Percentiles rank a stretch among this genome's conserved stretches.
Evolutionary conservation across 2,113 vertebrate genomes (phyloP).

Genomic region (Dicaeum eximium): DNA sequence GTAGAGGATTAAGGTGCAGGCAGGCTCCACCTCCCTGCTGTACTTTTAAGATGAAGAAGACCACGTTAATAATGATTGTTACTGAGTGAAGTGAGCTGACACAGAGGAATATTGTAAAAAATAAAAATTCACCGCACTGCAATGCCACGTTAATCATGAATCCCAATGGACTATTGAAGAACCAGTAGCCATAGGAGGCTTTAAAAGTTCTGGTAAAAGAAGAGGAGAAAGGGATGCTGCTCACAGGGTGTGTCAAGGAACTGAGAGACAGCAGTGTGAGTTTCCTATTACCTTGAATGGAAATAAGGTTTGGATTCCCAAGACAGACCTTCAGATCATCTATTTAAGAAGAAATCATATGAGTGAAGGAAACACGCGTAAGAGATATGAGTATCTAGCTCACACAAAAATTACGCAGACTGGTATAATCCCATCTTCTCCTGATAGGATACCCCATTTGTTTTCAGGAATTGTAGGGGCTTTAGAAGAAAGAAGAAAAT

Average conservation of each 20-base stretch:
- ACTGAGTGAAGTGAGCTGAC: neutral
- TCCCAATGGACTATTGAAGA: neutral
- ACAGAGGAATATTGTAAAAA: neutral
- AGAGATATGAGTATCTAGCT: neutral
- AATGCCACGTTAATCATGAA: neutral
- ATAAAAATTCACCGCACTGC: neutral
- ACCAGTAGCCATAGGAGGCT: neutral
- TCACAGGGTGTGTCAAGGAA: neutral
- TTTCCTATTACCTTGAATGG: neutral
- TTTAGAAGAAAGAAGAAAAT: neutral
- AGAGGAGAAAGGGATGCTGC: neutral
- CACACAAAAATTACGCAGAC: neutral
- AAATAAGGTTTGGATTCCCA: neutral
- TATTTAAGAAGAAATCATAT: neutral
- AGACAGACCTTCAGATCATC: neutral
- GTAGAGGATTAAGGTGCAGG: neutral
- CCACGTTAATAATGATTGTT: neutral
- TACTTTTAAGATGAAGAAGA: neutral
- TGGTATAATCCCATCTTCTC: neutral
- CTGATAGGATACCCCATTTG: neutral
- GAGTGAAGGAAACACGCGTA: neutral
- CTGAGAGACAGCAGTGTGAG: neutral
- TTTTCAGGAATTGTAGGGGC: neutral
- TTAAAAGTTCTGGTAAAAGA: neutral
- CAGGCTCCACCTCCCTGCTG: neutral